A percentile compares a stretch with the other conserved stretches of the same genome.
These are phyloP conservation scores for Aplochiton taeniatus DNA, from an alignment of 2,797 vertebrate genomes.

Conservation along the genomic window DNA sequence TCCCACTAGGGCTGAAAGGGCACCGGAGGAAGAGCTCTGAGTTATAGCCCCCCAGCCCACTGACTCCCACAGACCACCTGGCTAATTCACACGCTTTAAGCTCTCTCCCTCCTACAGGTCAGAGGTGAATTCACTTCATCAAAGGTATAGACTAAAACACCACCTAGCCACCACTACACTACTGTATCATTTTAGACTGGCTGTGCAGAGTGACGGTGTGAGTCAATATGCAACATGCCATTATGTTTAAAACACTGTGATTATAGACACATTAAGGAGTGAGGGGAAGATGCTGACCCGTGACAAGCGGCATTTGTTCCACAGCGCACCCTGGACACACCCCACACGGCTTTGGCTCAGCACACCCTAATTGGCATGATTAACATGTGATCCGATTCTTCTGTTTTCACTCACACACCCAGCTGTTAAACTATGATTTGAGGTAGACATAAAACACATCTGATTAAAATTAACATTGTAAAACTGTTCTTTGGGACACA, in stretches of 20 bases:
- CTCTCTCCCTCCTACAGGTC: neutral
- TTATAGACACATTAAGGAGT: constrained; percentile 35
- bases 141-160: neutral
- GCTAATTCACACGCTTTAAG: constrained; percentile 3
- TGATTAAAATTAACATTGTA: constrained; percentile 3
- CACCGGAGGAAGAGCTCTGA: constrained; percentile 51
- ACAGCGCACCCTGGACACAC: neutral
- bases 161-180: neutral
- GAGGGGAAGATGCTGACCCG: constrained; percentile 9
- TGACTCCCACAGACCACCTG: neutral
- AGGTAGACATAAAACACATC: neutral
- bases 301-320: neutral
- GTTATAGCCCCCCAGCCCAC: constrained; percentile 30
- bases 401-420: neutral
- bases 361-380: neutral
- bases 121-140: too few relatives aligned
- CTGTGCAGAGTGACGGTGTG: neutral
- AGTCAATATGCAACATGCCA: neutral
- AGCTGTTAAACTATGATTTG: constrained; percentile 18
- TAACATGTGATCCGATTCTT: neutral
- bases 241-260: constrained; percentile 24
- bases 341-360: neutral
- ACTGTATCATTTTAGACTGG: neutral
- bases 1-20: constrained; percentile 57
- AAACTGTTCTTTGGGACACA: constrained; percentile 33